Conservation (phyloP, 2,888 invertebrate species). For the Epirrhoe tristata region DNA sequence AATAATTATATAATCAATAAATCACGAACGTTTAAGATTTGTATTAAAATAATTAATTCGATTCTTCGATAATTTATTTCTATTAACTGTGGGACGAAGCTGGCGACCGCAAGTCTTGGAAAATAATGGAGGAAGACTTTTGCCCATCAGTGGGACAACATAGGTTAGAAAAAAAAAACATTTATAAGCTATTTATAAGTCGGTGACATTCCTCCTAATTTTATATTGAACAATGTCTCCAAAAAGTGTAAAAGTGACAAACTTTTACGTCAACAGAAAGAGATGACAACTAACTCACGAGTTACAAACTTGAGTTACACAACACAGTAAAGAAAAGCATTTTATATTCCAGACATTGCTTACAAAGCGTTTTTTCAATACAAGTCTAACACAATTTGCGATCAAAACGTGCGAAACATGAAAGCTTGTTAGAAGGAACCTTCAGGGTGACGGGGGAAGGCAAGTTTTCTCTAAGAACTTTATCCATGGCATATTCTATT, state of each 20-base stretch:
- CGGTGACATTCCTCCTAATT: too few species aligned
- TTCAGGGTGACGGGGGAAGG: background rate
- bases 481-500: constrained; percentile 8
- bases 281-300: background rate
- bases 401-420: constrained; percentile 19
- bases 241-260: too few species aligned
- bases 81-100: too few species aligned
- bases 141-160: too few species aligned
- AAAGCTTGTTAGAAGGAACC: constrained; percentile 14
- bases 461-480: constrained; percentile 1
- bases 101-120: too few species aligned
- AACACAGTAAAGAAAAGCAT: background rate
- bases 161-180: too few species aligned
- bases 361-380: constrained; percentile 19
- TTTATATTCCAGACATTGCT: constrained; percentile 3
- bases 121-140: too few species aligned
- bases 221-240: background rate
- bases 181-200: too few species aligned
- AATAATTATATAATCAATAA: too few species aligned
- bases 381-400: constrained; percentile 20
- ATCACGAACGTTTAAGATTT: too few species aligned
- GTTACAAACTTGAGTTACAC: background rate
- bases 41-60: too few species aligned
- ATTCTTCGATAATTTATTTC: too few species aligned
- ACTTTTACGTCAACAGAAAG: background rate